These are phyloP conservation scores for Hesperophylax magnus DNA, from an alignment of 1,140 invertebrate species.

Conservation along the genomic window DNA sequence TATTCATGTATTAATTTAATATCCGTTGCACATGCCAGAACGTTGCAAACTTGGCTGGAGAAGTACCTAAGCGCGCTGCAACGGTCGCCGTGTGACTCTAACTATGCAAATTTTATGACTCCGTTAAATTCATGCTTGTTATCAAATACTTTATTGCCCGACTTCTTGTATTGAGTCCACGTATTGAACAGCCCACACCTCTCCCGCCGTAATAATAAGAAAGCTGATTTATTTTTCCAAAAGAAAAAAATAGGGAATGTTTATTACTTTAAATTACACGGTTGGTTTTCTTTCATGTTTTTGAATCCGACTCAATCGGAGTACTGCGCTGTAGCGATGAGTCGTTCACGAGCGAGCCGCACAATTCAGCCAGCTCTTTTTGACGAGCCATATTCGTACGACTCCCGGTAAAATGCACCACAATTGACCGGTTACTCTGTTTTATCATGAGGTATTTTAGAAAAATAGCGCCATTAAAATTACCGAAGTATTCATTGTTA, in stretches of 20 bases:
- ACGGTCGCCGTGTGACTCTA: conserved; percentile 16
- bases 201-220: not conserved
- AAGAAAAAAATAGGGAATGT: not conserved
- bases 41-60: not conserved
- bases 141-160: conserved; percentile 38
- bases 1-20: conserved; percentile 34
- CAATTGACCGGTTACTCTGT: no score
- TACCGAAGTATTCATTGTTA: no score
- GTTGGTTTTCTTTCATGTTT: no score
- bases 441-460: no score
- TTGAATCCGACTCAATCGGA: no score
- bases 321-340: no score
- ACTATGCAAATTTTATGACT: conserved; percentile 46
- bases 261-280: conserved; percentile 44
- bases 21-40: conserved; percentile 31
- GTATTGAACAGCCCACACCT: conserved; percentile 1
- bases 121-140: conserved; percentile 42
- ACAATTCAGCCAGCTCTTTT: no score
- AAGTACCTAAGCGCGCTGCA: not conserved
- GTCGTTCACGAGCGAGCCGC: no score
- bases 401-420: no score
- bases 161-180: conserved; percentile 39
- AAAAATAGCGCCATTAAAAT: no score
- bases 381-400: no score
- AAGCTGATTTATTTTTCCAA: not conserved